A percentile compares a stretch with the other conserved stretches of the same genome.
phyloP scores from a whole-genome alignment of 2,888 invertebrate genomes.

The Palloptera scutellata region DNA sequence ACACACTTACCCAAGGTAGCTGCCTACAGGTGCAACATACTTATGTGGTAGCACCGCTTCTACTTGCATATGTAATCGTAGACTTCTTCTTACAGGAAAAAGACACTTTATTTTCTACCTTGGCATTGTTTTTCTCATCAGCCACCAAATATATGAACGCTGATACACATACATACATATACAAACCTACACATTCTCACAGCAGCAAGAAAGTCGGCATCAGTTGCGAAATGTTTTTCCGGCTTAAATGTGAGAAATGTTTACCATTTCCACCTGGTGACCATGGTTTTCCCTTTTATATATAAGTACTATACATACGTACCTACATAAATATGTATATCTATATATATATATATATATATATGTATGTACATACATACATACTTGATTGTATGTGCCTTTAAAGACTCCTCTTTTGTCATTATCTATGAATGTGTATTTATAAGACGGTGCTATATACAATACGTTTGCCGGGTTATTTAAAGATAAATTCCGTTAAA shows the following conservation, averaged over 20 bases:
- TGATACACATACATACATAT: too few species aligned
- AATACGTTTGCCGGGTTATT: conserved; percentile 7
- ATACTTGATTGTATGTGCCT: conserved; percentile 6
- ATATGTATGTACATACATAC: background rate
- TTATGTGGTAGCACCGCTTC: too few species aligned
- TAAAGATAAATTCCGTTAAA: background rate
- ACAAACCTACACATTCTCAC: too few species aligned
- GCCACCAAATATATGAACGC: too few species aligned
- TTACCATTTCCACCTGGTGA: conserved; percentile 47
- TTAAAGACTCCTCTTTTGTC: conserved; percentile 26
- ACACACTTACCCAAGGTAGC: too few species aligned
- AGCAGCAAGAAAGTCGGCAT: conserved; percentile 29
- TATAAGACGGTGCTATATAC: too few species aligned
- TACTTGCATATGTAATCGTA: too few species aligned
- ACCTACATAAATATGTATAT: background rate
- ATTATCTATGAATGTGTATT: conserved; percentile 22
- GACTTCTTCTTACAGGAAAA: too few species aligned
- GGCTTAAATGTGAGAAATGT: conserved; percentile 49
- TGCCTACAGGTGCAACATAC: too few species aligned
- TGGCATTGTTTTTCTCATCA: too few species aligned
- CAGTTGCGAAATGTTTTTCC: conserved; percentile 47
- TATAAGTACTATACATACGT: background rate
- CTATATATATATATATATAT: background rate
- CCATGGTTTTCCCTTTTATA: conserved; percentile 24
- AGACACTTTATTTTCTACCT: too few species aligned